Evolutionary conservation across 2,113 vertebrate species (phyloP), one percentile per base, ranked within the genome.

Genomic region (Campylomormyrus tamandua): DNA sequence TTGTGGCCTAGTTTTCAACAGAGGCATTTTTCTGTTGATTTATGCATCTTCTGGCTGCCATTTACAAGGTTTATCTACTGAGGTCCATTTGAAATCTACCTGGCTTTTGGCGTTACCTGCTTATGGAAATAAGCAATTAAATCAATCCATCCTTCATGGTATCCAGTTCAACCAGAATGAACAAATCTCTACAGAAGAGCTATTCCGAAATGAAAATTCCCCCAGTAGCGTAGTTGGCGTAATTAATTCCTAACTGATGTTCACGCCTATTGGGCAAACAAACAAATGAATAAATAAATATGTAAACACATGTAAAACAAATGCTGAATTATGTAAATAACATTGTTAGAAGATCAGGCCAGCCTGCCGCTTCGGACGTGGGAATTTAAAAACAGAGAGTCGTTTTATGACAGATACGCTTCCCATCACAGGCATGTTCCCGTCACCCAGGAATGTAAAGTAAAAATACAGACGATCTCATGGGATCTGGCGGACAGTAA

Each of bases 391-490:
- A 87, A 52, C 53, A 53, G 66, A 89, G 45, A 85, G 27, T 58
- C 21, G 42, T 90, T 90, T 85, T 85, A 84, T 89, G 90, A 89
- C 83, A 86, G 88, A 90, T 90, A 89, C 66, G 83, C 80, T 90
- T 89, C 83, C 62, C 88, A 87, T 39, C 70, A 62, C 87, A 74
- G 66, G 88, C 70, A n/a, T 74, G 58, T 53, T 91, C 90, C 90
- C 90, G 66, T 88, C 87, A 89, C 77, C 35, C 42, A 90, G 90
- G 91, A 93, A 92, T 92, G 91, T 89, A 91, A 92, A 89, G 90
- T 92, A 74, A 88, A 93, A 93, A 92, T 89, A 89, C 90, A 92
- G 93, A 90, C 90, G 39, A 52, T 84, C 89, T 92, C 90, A 46
- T 88, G 91, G 93, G 91, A 92, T 89, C 70, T 42, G 31, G 90